A percentile compares a stretch with the other conserved stretches of the same genome.
Evolutionary conservation across 2,888 invertebrate species (phyloP).

Genomic region (Tenthredo notha): DNA sequence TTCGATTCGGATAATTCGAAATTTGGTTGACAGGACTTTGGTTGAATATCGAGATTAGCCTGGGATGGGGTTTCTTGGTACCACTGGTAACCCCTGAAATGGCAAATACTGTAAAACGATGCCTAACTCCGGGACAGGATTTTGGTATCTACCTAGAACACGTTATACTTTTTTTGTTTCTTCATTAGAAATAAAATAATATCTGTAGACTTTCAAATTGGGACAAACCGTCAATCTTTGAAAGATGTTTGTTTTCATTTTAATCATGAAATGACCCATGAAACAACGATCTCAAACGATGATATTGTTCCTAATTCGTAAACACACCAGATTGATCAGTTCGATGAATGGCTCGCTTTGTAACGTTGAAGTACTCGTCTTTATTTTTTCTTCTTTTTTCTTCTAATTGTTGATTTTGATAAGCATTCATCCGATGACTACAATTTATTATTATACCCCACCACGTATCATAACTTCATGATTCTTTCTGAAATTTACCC

Average conservation of each 20-base stretch:
- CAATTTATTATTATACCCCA: neutral
- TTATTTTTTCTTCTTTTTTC: neutral
- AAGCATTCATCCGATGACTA: neutral
- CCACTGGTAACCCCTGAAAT: neutral
- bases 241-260: neutral
- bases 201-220: neutral
- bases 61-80: neutral
- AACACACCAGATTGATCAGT: neutral
- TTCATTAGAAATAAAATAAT: neutral
- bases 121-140: neutral
- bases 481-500: neutral
- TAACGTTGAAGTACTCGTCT: neutral
- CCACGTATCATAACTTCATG: neutral
- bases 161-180: neutral
- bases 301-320: too few species aligned
- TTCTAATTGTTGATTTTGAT: neutral
- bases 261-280: neutral
- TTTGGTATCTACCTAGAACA: neutral
- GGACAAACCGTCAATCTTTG: neutral
- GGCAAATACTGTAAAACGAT: neutral
- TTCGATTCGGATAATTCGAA: too few species aligned
- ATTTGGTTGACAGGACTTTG: neutral
- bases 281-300: neutral
- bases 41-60: neutral
- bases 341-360: conserved; percentile 2